These are phyloP conservation scores for Sialis lutaria DNA, from an alignment of 2,888 invertebrate genomes.

Conservation along the genomic window DNA sequence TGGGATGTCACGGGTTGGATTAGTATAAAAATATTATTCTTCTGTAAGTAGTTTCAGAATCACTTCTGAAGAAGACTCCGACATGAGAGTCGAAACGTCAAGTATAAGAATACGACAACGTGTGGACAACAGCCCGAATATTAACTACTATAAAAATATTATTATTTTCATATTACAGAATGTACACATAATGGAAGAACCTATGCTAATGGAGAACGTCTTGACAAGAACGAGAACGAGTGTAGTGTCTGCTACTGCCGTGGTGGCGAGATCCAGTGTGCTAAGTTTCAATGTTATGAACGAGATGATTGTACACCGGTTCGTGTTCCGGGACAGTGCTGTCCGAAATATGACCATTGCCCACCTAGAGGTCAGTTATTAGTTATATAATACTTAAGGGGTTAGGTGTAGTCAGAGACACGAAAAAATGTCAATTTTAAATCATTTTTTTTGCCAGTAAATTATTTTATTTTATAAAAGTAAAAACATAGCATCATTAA, in stretches of 20 bases:
- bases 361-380: constrained; percentile 41
- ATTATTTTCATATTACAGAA: constrained; percentile 30
- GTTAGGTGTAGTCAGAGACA: no score
- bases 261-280: constrained; percentile 63
- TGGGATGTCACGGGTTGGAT: no score
- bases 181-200: constrained; percentile 57
- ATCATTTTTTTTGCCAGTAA: no score
- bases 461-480: no score
- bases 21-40: no score
- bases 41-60: not conserved
- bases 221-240: constrained; percentile 48
- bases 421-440: no score
- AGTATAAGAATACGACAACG: not conserved
- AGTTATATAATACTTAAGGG: not conserved
- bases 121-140: not conserved
- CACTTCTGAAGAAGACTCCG: not conserved
- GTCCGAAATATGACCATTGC: constrained; percentile 68
- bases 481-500: no score
- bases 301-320: constrained; percentile 59
- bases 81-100: no score
- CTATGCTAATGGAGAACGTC: constrained; percentile 60
- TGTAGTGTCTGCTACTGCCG: constrained; percentile 69
- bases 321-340: constrained; percentile 55
- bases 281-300: constrained; percentile 56
- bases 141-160: not conserved